Base-by-base conservation (phyloP, 2,797 vertebrate genomes). In the Sus cebifrons region DNA sequence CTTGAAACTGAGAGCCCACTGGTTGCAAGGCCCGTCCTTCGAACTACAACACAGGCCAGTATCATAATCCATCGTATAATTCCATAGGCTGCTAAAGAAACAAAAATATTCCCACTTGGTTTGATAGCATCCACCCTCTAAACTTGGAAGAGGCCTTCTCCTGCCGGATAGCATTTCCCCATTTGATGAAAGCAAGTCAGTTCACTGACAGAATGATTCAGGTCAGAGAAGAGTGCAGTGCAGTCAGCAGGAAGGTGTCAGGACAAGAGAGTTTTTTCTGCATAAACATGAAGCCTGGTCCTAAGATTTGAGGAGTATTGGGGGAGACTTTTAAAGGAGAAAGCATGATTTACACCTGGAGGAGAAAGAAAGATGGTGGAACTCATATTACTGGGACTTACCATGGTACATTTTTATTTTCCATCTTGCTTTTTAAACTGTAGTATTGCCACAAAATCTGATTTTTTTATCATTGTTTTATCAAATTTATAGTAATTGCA, bases 361-460 rank as follows among this genome's bases (percentile, higher is more conserved):
- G 49, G 12, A 92, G 32, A 78, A 54, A 3, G 10, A 18, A 82
- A 2, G 27, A 77, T 20, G 4, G 13, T 56, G n/a, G 75, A 86
- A 32, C 17, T 85, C 67, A 78, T 2, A 17, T 71, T 75, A 74
- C 40, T 40, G 44, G 56, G 21, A 18, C 32, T 25, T 71, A 4
- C 21, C 6, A 1, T 56, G 21, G 10, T 15, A 74, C 4, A 10
- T 25, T 83, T 91, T 91, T 36, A n/a, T 89, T 91, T 96, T 67
- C 29, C 15, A 86, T 88, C 36, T 91, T 94, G 83, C 77, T 73
- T 73, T 83, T 94, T 93, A 89, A 95, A 93, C 21, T 83, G 25
- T 68, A 83, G 27, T 84, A 5, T 27, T 86, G 21, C 6, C n/a
- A 81, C 73, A 82, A 82, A 86, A 83, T 6, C 29, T 71, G 12